phyloP scores from a whole-genome alignment of 2,113 vertebrate species.

The Pelodiscus sinensis region DNA sequence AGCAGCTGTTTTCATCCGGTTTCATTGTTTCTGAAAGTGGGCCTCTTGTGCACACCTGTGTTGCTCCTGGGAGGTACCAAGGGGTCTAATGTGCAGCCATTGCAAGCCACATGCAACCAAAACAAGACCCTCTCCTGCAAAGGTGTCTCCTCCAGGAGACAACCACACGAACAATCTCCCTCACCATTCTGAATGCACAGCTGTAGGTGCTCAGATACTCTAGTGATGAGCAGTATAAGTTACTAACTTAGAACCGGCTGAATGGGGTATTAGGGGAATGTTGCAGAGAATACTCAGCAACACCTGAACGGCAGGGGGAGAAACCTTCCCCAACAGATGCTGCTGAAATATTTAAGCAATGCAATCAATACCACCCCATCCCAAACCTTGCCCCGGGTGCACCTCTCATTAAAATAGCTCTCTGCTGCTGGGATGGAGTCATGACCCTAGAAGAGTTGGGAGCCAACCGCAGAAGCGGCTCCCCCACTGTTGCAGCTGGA shows the following conservation, averaged over 20 bases:
- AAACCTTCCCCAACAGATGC: neutral
- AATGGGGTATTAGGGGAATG: neutral
- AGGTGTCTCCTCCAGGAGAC: neutral
- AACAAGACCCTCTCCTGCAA: neutral
- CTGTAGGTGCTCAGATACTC: neutral
- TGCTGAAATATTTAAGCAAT: neutral
- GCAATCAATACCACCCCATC: neutral
- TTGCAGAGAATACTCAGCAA: neutral
- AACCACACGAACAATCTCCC: neutral
- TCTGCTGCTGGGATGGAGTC: neutral
- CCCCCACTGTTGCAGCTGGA: too few relatives aligned
- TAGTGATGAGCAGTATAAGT: too few relatives aligned
- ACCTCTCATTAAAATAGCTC: neutral
- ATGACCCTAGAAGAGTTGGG: too few relatives aligned
- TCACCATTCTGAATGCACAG: neutral
- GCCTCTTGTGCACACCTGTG: neutral
- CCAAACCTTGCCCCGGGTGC: neutral
- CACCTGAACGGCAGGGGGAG: neutral
- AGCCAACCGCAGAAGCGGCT: too few relatives aligned
- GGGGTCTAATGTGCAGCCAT: neutral
- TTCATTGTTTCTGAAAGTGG: constrained; percentile 23
- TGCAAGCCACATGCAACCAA: neutral
- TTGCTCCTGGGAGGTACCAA: constrained; percentile 35
- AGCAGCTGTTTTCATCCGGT: constrained; percentile 41
- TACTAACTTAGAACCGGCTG: neutral